phyloP scores from a whole-genome alignment of 2,797 vertebrate genomes.

The Chrosomus eos region DNA sequence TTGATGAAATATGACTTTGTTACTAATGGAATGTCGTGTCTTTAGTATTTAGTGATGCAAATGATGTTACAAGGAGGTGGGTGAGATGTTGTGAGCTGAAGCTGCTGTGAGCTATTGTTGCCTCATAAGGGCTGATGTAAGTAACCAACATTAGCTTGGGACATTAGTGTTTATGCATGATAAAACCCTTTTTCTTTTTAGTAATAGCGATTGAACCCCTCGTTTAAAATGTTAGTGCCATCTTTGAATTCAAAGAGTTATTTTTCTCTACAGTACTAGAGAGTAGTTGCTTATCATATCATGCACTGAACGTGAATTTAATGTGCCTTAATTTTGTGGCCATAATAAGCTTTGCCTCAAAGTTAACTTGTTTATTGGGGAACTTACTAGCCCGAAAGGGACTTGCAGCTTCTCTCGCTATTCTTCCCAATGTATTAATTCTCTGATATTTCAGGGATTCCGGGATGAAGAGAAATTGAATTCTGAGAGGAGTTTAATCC shows the following conservation, averaged over 20 bases:
- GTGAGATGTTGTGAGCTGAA: slow-evolving; percentile 13
- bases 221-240: not conserved
- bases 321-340: slow-evolving; percentile 45
- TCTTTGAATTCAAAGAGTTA: slow-evolving; percentile 31
- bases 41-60: slow-evolving; percentile 15
- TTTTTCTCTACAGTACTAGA: not conserved
- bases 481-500: slow-evolving; percentile 6
- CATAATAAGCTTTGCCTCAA: slow-evolving; percentile 31
- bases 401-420: slow-evolving; percentile 1
- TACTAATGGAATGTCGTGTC: slow-evolving; percentile 16
- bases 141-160: not conserved
- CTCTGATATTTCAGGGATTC: slow-evolving; percentile 25
- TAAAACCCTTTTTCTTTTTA: not conserved
- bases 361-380: slow-evolving; percentile 20
- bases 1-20: slow-evolving; percentile 22
- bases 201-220: slow-evolving; percentile 8
- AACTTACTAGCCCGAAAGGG: not conserved
- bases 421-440: slow-evolving; percentile 26
- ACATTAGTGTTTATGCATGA: slow-evolving; percentile 1
- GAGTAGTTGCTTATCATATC: not conserved
- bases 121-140: not conserved
- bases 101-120: slow-evolving; percentile 2
- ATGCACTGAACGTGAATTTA: slow-evolving; percentile 19
- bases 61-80: slow-evolving; percentile 14
- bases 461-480: not conserved